phyloP scores from a whole-genome alignment of 2,888 invertebrate species.

The Callimorpha dominula region DNA sequence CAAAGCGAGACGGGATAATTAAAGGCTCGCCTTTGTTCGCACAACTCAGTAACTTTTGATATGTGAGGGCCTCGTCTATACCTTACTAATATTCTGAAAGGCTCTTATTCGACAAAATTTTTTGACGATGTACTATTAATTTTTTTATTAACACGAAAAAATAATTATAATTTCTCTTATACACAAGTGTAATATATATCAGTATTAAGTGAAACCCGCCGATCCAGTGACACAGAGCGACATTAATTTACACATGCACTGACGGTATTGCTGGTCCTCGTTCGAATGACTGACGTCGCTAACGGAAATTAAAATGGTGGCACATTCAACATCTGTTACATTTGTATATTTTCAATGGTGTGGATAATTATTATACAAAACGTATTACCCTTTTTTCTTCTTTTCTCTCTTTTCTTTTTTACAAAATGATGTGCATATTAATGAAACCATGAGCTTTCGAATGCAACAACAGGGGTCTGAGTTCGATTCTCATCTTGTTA shows the following conservation, averaged over 20 bases:
- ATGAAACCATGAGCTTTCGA: too few species aligned
- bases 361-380: neutral
- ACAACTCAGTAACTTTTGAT: slow-evolving; percentile 21
- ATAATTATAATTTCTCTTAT: slow-evolving; percentile 2
- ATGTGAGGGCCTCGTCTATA: slow-evolving; percentile 1
- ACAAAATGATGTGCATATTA: too few species aligned
- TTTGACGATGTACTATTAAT: too few species aligned
- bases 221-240: slow-evolving; percentile 8
- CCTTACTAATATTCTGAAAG: slow-evolving; percentile 12
- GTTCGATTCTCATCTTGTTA: too few species aligned
- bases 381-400: neutral
- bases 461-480: too few species aligned
- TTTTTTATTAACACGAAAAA: too few species aligned
- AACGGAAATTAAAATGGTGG: slow-evolving; percentile 18
- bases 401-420: too few species aligned
- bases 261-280: neutral
- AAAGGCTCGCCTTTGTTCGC: slow-evolving; percentile 6
- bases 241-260: slow-evolving; percentile 5
- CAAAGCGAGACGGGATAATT: slow-evolving; percentile 14
- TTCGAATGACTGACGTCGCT: slow-evolving; percentile 10
- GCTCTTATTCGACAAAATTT: too few species aligned
- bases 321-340: slow-evolving; percentile 1
- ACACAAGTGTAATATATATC: too few species aligned
- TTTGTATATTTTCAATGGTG: neutral
- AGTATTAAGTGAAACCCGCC: slow-evolving; percentile 2